phyloP scores from a whole-genome alignment of 2,113 vertebrate species.

The Hippocampus guttulatus region DNA sequence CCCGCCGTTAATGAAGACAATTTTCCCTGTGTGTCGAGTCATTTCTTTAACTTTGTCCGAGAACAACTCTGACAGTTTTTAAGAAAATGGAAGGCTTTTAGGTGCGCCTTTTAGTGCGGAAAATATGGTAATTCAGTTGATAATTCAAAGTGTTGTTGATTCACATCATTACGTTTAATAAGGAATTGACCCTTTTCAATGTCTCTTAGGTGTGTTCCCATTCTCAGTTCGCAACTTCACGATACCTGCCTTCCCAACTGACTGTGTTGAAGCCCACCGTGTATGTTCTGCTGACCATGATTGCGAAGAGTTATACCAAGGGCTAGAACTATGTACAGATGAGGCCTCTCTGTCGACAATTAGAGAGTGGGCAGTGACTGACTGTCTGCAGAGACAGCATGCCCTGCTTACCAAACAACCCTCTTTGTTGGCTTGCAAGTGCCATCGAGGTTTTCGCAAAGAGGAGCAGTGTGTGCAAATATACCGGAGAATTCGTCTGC shows the following conservation, averaged over 20 bases:
- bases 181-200: neutral
- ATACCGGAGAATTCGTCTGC: conserved; percentile 84
- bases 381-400: conserved; percentile 78
- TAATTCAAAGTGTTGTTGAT: neutral
- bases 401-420: conserved; percentile 70
- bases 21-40: too few relatives aligned
- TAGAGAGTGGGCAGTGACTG: conserved; percentile 55
- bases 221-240: conserved; percentile 16
- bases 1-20: too few relatives aligned
- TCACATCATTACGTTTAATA: neutral
- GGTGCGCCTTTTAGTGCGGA: too few relatives aligned
- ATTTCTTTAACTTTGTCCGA: too few relatives aligned
- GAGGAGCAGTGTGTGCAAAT: conserved; percentile 83
- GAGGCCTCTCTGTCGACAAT: conserved; percentile 51
- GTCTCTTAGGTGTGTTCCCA: conserved; percentile 40
- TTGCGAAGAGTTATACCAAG: conserved; percentile 78
- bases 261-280: conserved; percentile 77
- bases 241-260: conserved; percentile 22
- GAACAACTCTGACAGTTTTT: too few relatives aligned
- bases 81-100: too few relatives aligned
- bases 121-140: too few relatives aligned
- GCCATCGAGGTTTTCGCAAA: conserved; percentile 80
- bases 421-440: conserved; percentile 80
- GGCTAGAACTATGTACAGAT: conserved; percentile 76
- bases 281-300: conserved; percentile 69